phyloP scores from a whole-genome alignment of 1,140 invertebrate species.

The Diprion similis region DNA sequence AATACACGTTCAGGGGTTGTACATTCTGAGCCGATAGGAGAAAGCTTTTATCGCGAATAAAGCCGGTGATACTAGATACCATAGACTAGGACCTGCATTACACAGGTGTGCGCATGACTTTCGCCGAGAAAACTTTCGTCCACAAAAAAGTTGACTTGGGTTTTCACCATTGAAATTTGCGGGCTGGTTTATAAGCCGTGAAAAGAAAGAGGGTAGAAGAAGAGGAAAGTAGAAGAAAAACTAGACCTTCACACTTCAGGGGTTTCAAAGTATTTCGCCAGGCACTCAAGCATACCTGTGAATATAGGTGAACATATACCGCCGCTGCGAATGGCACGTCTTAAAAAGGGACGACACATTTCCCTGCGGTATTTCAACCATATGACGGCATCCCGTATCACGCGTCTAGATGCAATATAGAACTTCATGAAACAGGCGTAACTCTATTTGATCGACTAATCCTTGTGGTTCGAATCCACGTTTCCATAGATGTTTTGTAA shows the following conservation, averaged over 20 bases:
- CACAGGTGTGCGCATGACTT: too few species aligned
- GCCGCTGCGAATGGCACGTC: constrained; percentile 25
- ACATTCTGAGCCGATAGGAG: background rate
- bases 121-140: too few species aligned
- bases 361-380: background rate
- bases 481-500: constrained; percentile 21
- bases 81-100: background rate
- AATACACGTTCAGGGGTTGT: constrained; percentile 20
- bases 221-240: background rate
- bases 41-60: background rate
- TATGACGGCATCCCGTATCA: constrained; percentile 39
- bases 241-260: background rate
- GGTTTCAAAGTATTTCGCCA: background rate
- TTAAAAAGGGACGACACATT: constrained; percentile 13
- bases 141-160: too few species aligned
- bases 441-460: constrained; percentile 45
- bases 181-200: too few species aligned
- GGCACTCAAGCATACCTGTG: background rate
- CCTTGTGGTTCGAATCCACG: constrained; percentile 24
- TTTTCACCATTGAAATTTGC: too few species aligned
- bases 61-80: background rate
- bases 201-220: background rate
- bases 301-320: background rate
- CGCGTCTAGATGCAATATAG: constrained; percentile 48
- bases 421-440: constrained; percentile 48